Evolutionary conservation across 2,888 invertebrate species (phyloP).

Genomic region (Thera britannica): DNA sequence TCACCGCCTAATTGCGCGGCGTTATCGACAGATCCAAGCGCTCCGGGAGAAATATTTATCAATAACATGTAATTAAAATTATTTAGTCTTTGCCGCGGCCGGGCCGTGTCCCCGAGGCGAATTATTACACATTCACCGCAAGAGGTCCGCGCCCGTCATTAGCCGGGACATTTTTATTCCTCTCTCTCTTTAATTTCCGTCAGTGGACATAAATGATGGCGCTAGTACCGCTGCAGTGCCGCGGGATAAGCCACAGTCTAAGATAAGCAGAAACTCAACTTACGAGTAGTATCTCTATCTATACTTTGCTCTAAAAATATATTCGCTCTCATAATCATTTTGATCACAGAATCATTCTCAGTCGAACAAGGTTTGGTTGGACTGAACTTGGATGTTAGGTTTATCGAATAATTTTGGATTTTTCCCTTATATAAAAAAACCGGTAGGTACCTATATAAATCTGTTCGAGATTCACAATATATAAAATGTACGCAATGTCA

Average conservation of each 20-base stretch:
- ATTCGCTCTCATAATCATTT: too few relatives aligned
- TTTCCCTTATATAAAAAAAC: too few relatives aligned
- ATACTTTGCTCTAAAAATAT: background rate
- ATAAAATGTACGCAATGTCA: too few relatives aligned
- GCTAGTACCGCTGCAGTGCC: constrained; percentile 71
- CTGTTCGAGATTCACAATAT: too few relatives aligned
- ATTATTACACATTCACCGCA: constrained; percentile 81
- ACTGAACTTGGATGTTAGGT: too few relatives aligned
- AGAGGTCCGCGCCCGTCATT: constrained; percentile 78
- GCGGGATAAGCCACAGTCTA: constrained; percentile 59
- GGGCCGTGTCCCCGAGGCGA: constrained; percentile 70
- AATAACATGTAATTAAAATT: constrained; percentile 85
- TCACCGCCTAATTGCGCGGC: constrained; percentile 79
- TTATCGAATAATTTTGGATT: too few relatives aligned
- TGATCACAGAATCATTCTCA: too few relatives aligned
- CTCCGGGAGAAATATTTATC: constrained; percentile 79
- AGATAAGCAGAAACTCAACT: constrained; percentile 17
- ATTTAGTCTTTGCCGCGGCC: constrained; percentile 68
- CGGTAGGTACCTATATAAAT: too few relatives aligned
- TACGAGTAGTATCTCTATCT: background rate
- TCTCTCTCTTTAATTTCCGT: constrained; percentile 83
- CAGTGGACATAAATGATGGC: constrained; percentile 79
- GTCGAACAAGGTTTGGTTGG: too few relatives aligned
- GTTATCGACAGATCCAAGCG: constrained; percentile 77
- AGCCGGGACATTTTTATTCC: constrained; percentile 81